Percentiles rank a stretch among this genome's conserved stretches.
Conservation (phyloP, 1,140 invertebrate genomes). For the Diuraphis noxia region DNA sequence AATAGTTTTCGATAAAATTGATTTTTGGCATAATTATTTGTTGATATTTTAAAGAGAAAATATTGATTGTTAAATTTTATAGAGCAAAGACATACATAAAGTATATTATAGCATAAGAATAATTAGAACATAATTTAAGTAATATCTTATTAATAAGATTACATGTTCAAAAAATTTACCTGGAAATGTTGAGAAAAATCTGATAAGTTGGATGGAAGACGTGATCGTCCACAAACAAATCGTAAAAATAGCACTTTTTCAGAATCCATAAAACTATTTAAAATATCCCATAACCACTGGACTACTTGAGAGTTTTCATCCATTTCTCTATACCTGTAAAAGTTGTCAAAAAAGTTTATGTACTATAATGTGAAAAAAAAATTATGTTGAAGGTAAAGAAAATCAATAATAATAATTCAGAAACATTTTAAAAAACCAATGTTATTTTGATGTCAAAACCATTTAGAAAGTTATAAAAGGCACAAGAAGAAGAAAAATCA, state of each 20-base stretch:
- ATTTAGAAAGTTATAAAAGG: too few species aligned
- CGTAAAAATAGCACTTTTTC: slow-evolving; percentile 72
- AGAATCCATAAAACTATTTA: slow-evolving; percentile 68
- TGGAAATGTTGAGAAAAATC: slow-evolving; percentile 72
- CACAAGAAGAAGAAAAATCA: too few species aligned
- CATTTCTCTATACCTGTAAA: slow-evolving; percentile 67
- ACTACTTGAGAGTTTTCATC: slow-evolving; percentile 68
- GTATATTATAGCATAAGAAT: neutral
- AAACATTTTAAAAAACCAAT: too few species aligned
- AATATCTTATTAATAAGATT: neutral
- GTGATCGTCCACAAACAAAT: slow-evolving; percentile 71
- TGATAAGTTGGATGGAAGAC: slow-evolving; percentile 69
- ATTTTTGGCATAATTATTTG: neutral
- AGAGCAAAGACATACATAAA: neutral
- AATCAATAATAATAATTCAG: neutral
- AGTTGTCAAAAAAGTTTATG: neutral
- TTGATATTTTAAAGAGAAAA: neutral
- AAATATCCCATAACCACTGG: slow-evolving; percentile 70
- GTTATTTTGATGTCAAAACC: too few species aligned
- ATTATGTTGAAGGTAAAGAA: fast-evolving
- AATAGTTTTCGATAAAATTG: too few species aligned
- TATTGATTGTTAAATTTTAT: neutral
- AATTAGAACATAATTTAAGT: neutral
- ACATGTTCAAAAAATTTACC: slow-evolving; percentile 60
- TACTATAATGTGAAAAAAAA: neutral